A percentile compares a stretch with the other conserved stretches of the same genome.
phyloP scores from a whole-genome alignment of 53 echinoderm and acorn worm species.

The Temnopleurus reevesii region DNA sequence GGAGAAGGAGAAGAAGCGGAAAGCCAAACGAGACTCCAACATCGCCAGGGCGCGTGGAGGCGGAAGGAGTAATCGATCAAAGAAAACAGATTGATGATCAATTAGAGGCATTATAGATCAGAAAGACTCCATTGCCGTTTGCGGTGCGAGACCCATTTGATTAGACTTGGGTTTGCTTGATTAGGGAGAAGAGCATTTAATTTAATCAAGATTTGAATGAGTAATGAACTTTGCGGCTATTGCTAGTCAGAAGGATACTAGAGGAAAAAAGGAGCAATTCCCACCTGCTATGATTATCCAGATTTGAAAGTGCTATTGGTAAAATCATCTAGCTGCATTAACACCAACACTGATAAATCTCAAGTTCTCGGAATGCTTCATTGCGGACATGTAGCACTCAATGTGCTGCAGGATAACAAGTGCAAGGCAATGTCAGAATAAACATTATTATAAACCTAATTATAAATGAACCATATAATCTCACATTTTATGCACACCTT shows the following conservation, averaged over 20 bases:
- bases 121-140: background rate
- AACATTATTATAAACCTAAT: no score
- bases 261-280: background rate
- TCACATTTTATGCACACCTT: no score
- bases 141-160: background rate
- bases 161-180: background rate
- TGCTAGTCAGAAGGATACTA: background rate
- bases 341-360: no score
- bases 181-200: background rate
- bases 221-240: background rate
- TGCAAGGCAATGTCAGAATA: no score
- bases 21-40: constrained; percentile 91
- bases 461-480: no score
- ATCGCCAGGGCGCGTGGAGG: constrained; percentile 80
- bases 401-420: no score
- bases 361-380: no score
- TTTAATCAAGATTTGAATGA: constrained; percentile 15
- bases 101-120: background rate
- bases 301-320: background rate
- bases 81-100: constrained; percentile 78
- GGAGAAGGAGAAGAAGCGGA: constrained; percentile 95
- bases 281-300: background rate
- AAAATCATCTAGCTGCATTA: no score
- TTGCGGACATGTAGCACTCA: no score
- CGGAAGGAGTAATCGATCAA: constrained; percentile 74